A percentile compares a stretch with the other conserved stretches of the same genome.
These are phyloP conservation scores for Pediacus dermestoides DNA, from an alignment of 2,888 invertebrate genomes.

Conservation along the genomic window DNA sequence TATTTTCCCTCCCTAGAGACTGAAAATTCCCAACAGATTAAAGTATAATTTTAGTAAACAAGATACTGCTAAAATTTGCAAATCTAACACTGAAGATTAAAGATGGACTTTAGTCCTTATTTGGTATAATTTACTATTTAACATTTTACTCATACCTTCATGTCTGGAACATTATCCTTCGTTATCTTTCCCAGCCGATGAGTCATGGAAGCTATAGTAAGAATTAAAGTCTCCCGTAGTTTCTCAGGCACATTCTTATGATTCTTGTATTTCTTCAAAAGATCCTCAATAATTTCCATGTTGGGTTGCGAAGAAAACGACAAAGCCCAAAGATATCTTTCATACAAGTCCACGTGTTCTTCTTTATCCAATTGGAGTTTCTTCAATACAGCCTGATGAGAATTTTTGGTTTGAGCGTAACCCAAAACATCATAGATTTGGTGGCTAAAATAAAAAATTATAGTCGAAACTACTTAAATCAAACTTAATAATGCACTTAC, in stretches of 20 bases:
- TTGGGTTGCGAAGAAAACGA: constrained; percentile 66
- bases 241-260: constrained; percentile 55
- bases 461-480: constrained; percentile 4
- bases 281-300: constrained; percentile 53
- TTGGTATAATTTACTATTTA: too few relatives aligned
- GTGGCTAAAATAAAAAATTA: constrained; percentile 45
- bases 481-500: constrained; percentile 41
- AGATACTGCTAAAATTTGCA: too few relatives aligned
- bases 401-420: constrained; percentile 64
- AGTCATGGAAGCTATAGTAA: constrained; percentile 63
- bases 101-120: too few relatives aligned
- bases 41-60: too few relatives aligned
- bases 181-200: constrained; percentile 43
- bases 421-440: constrained; percentile 70
- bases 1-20: too few relatives aligned
- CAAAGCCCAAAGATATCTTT: constrained; percentile 71
- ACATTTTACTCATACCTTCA: too few relatives aligned
- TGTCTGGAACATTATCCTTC: not conserved
- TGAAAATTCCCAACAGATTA: too few relatives aligned
- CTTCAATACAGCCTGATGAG: constrained; percentile 67
- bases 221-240: constrained; percentile 63
- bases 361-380: constrained; percentile 58
- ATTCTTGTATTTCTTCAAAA: constrained; percentile 51
- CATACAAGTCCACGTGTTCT: constrained; percentile 51
- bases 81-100: too few relatives aligned